Evolutionary conservation across 2,113 vertebrate genomes (phyloP), one percentile per base, ranked within the genome.

Genomic region (Ptyas mucosa): DNA sequence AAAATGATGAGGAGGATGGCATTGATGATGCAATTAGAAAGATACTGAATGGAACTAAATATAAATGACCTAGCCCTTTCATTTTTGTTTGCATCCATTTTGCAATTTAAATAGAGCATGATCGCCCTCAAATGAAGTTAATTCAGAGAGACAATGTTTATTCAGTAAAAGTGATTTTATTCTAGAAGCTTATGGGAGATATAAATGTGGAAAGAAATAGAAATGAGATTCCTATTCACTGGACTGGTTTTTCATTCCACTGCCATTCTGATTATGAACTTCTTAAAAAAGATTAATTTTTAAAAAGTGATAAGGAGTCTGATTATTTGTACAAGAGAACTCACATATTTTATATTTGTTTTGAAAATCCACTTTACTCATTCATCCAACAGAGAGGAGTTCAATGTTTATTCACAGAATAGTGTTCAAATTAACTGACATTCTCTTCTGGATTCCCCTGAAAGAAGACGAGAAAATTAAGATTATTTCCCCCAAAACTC

Each of bases 141-240:
- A 94, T 95, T 94, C 93, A 95, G 93, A 57, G 94, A 95, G 95
- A 97, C 96, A 97, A 95, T 94, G 94, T 92, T 95, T 97, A 92
- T 94, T 96, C 94, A 95, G 2, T 0, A 0, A 91, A 94, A 91
- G 91, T 89, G 87, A 90, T 93, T 95, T 91, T 93, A 94, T 96
- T 97, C 94, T 95, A 54, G 26, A 95, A 93, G 91, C 86, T 96
- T 92, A 64, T 0, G 0, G 29, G 0, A 0, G 85, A 88, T 96
- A 96, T 96, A 94, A 91, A 93, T 94, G 75, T 11, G 24, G 57
- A 1, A 3, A 92, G 94, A 94, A 94, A 90, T 90, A 92, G 91
- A 96, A 95, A 95, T 94, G 94, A 95, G 91, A 94, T 95, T 92
- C 75, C 93, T 94, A 89, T 95, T 96, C 93, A 95, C 92, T 95